These are phyloP conservation scores for Falco novaeseelandiae DNA, from an alignment of 2,797 vertebrate genomes.

Conservation along the genomic window DNA sequence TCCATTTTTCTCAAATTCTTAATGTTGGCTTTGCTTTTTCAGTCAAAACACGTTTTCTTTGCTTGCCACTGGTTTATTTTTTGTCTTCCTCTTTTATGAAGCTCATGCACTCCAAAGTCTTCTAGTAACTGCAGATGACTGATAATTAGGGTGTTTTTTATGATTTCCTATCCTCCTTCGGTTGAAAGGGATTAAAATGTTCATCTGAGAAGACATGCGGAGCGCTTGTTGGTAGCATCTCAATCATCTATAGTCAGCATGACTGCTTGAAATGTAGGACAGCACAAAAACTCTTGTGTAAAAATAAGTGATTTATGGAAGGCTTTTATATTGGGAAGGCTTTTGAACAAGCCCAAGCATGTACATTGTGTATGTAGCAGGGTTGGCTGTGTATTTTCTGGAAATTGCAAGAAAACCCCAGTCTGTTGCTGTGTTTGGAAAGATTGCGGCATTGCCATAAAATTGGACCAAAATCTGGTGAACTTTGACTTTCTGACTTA, in stretches of 20 bases:
- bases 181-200: neutral
- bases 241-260: neutral
- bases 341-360: neutral
- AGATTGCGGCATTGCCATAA: neutral
- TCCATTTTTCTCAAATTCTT: neutral
- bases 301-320: neutral
- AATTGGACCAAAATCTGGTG: neutral
- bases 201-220: neutral
- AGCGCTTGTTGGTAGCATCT: neutral
- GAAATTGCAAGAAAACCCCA: neutral
- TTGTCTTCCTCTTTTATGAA: neutral
- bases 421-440: neutral
- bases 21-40: neutral
- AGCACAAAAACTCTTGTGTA: neutral
- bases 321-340: neutral
- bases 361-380: neutral
- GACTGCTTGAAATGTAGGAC: neutral
- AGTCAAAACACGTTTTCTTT: neutral
- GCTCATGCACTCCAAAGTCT: neutral
- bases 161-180: neutral
- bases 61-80: neutral
- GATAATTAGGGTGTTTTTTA: neutral
- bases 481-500: conserved; percentile 27
- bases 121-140: neutral
- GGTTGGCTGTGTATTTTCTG: neutral